phyloP scores from a whole-genome alignment of 2,113 vertebrate genomes.

The Micromys minutus region DNA sequence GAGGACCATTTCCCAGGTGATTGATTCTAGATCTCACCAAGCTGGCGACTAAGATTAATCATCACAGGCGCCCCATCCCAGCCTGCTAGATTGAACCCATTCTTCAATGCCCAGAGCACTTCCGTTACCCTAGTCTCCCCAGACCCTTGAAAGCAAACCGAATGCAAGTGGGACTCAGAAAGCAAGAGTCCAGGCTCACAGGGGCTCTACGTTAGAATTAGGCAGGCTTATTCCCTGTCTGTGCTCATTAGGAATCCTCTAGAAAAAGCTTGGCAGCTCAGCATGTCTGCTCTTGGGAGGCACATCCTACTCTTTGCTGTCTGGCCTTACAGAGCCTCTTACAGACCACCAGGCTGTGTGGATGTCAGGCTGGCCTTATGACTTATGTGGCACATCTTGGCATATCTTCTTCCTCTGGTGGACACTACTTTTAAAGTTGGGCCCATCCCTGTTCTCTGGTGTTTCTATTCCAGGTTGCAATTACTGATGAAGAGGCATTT shows the following conservation, averaged over 20 bases:
- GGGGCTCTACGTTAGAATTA: background rate
- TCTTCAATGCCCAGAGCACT: background rate
- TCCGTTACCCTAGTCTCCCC: background rate
- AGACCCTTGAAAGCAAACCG: background rate
- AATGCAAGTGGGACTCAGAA: background rate
- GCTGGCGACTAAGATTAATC: background rate
- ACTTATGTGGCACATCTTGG: background rate
- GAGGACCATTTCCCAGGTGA: background rate
- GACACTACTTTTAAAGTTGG: background rate
- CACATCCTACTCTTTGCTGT: background rate
- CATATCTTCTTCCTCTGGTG: background rate
- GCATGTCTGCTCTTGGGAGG: background rate
- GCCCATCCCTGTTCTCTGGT: background rate
- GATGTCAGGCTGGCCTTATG: background rate
- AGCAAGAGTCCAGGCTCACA: background rate
- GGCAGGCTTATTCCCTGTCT: too few species aligned
- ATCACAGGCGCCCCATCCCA: background rate
- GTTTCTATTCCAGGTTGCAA: background rate
- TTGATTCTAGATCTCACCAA: background rate
- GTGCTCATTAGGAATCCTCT: background rate
- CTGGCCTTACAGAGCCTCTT: background rate
- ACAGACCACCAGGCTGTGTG: rapidly evolving
- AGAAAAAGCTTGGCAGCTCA: background rate
- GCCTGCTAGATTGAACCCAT: background rate
- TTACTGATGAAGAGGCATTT: background rate